Evolutionary conservation across 2,888 invertebrate genomes (phyloP), one percentile per base, ranked within the genome.

Genomic region (Melipona bicolor): DNA sequence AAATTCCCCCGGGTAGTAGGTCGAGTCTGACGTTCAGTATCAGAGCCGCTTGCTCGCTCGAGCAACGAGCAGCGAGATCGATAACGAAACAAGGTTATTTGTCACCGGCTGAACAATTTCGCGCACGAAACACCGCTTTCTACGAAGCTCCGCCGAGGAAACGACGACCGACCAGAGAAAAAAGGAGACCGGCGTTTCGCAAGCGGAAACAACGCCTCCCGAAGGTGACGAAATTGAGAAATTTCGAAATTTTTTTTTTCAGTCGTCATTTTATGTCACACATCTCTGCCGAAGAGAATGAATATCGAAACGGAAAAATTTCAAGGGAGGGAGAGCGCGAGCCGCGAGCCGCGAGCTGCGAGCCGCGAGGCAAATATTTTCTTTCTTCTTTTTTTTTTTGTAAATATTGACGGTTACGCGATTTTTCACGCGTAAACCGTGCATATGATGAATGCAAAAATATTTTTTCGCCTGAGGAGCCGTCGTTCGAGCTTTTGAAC

Each of bases 361-460:
- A 36, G 49, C 0, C 21, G 1, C 21, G 49, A 21, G 32, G n/a
- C 21, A 49, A 72, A 72, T 52, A 52, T 21, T 27, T 43, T 9
- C 9, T 43, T 43, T 43, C 9, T 32, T 32, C 32, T 1, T 9
- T 43, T 9, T 9, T 9, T 68, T 68, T 68, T 50, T 27, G 32
- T 3, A 69, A 50, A 69, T 69, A 52, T 27, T 21, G 27, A 5
- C 61, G 27, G 27, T 27, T 27, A 27, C 27, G 17, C 61, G n/a
- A 72, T 72, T 72, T 61, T 72, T 72, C 72, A 72, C 21, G 49
- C 11, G 50, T 68, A 27, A 52, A 68, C 68, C 17, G 19, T 27
- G 50, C 13, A 69, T 52, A 50, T 52, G 68, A 69, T 69, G 52
- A 27, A 69, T 69, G 27, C 21, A 69, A 27, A 69, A 52, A 52